Evolutionary conservation across 2,113 vertebrate species (phyloP), one percentile per base, ranked within the genome.

Genomic region (Hippoglossus stenolepis): DNA sequence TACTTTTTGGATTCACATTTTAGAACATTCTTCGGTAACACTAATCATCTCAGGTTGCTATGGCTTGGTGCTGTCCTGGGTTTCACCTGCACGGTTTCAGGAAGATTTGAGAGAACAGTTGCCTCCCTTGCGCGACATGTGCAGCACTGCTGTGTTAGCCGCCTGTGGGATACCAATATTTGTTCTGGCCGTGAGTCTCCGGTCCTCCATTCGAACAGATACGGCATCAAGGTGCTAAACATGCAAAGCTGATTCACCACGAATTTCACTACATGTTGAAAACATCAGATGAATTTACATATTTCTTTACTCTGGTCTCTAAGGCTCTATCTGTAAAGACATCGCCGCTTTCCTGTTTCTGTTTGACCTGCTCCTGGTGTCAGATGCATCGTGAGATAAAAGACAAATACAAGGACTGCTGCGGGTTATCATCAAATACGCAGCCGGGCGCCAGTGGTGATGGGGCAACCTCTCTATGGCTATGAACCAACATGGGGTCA

Each of bases 61-160:
- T 73, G 90, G 88, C 13, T 91, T 91, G 75, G 74, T 93, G 90
- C 76, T 88, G 82, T 28, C 90, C 90, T n/a, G n/a, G n/a, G n/a
- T n/a, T n/a, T 91, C 0, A 88, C 90, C 70, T 90, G 89, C 65
- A 63, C 73, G 0, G 87, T 90, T 9, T 12, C 90, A 12, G 79
- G 28, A 3, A 53, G 0, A 0, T 82, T 86, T 26, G 87, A 9
- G 75, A 90, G 49, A 77, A 70, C 63, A 31, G 9, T 2, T 91
- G 88, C 31, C 88, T 93, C 45, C 88, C 0, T 10, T 91, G 2
- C 88, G 87, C 53, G 92, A 93, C 73, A 73, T 88, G 0, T 65
- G n/a, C 40, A 79, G 72, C 49, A 87, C 89, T 0, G 76, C 88
- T 0, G 15, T 71, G 0, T 0, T 0, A 0, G 0, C 57, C 23